phyloP scores from a whole-genome alignment of 64 coral and sea anemone genomes.

The Exaiptasia diaphana region DNA sequence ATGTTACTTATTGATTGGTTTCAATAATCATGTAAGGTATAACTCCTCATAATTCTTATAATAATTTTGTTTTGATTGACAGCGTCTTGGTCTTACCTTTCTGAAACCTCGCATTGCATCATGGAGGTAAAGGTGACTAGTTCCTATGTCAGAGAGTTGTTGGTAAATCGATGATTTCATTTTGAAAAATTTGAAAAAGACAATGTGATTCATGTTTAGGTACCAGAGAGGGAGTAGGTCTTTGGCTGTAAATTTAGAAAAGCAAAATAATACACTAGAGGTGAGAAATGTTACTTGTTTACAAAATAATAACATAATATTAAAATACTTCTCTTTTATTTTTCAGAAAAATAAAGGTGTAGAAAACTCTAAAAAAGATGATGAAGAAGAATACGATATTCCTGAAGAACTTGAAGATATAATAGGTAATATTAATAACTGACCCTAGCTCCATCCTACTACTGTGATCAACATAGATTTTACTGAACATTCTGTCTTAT shows the following conservation, averaged over 20 bases:
- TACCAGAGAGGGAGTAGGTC: slow-evolving; percentile 87
- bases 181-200: background rate
- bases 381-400: slow-evolving; percentile 97
- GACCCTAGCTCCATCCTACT: background rate
- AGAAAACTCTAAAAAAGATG: no score
- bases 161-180: background rate
- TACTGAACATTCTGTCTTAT: no score
- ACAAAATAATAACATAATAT: background rate
- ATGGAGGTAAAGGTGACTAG: slow-evolving; percentile 86
- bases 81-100: slow-evolving; percentile 95
- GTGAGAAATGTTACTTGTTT: background rate
- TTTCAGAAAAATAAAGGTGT: no score
- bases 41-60: background rate
- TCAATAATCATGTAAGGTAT: background rate
- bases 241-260: slow-evolving; percentile 56
- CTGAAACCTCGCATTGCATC: slow-evolving; percentile 80
- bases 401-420: slow-evolving; percentile 94
- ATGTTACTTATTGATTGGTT: background rate
- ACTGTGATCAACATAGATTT: no score
- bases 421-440: slow-evolving; percentile 50
- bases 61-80: background rate
- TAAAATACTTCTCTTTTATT: background rate
- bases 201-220: background rate
- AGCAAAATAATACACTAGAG: slow-evolving; percentile 30
- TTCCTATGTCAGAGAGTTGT: background rate